Conservation (phyloP, 2,888 invertebrate genomes). For the Himalopsyche kuldschensis region DNA sequence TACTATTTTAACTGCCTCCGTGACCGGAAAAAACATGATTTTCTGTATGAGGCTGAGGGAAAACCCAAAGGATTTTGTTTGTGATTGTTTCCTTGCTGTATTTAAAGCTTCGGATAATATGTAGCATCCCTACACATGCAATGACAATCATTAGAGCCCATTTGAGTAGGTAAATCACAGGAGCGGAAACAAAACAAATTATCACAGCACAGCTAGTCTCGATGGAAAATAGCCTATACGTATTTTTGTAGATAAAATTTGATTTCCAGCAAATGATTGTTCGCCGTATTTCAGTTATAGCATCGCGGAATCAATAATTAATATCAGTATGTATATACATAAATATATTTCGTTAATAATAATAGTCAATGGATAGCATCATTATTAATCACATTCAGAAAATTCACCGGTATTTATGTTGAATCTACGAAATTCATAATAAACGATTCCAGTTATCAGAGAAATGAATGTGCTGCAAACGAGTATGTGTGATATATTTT, state of each 20-base stretch:
- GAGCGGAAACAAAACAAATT: neutral
- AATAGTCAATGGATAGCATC: neutral
- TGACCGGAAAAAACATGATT: too few species aligned
- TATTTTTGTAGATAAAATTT: neutral
- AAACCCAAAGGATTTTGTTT: too few species aligned
- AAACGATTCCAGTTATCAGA: neutral
- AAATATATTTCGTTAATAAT: neutral
- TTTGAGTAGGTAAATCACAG: neutral
- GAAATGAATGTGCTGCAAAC: neutral
- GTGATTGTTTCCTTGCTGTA: too few species aligned
- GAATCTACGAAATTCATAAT: neutral
- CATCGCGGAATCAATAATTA: neutral
- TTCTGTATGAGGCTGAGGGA: too few species aligned
- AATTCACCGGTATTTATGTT: neutral
- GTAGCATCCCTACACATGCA: too few species aligned
- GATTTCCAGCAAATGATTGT: neutral
- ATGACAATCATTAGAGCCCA: neutral
- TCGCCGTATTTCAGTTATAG: neutral
- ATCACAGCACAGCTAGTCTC: neutral
- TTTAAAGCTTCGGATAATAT: too few species aligned
- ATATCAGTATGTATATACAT: neutral
- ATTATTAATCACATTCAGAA: neutral
- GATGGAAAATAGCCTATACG: neutral
- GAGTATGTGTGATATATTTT: too few species aligned
- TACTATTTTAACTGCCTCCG: too few species aligned